phyloP scores from a whole-genome alignment of 2,797 vertebrate species.

The Brachyalestes nurse region DNA sequence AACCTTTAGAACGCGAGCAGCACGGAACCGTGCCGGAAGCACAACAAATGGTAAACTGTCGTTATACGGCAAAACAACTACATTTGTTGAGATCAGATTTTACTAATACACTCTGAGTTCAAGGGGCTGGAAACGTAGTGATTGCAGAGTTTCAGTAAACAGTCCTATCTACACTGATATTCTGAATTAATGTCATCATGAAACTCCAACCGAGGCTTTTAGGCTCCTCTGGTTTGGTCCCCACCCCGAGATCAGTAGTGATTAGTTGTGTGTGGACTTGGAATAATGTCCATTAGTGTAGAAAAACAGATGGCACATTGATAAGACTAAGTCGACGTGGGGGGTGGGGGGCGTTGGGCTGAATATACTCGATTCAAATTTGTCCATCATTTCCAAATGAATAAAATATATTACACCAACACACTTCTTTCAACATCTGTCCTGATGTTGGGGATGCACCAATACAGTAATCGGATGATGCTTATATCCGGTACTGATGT shows the following conservation, averaged over 20 bases:
- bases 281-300: background rate
- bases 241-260: background rate
- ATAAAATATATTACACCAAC: too few relatives aligned
- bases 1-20: background rate
- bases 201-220: too few relatives aligned
- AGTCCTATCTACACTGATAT: background rate
- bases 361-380: background rate
- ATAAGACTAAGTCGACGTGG: background rate
- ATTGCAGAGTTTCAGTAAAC: background rate
- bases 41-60: too few relatives aligned
- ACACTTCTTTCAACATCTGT: too few relatives aligned
- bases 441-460: too few relatives aligned
- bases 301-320: conserved; percentile 10
- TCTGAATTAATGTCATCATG: background rate
- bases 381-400: background rate
- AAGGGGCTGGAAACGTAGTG: background rate
- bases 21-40: too few relatives aligned
- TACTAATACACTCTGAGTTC: too few relatives aligned
- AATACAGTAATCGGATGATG: too few relatives aligned
- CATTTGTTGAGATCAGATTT: too few relatives aligned
- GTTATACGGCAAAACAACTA: too few relatives aligned
- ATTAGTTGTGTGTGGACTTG: background rate
- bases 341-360: background rate
- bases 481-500: background rate
- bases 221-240: background rate